These are phyloP conservation scores for Geodia barretti DNA, from an alignment of 37 sponge, comb jelly and placozoan species.

Conservation along the genomic window DNA sequence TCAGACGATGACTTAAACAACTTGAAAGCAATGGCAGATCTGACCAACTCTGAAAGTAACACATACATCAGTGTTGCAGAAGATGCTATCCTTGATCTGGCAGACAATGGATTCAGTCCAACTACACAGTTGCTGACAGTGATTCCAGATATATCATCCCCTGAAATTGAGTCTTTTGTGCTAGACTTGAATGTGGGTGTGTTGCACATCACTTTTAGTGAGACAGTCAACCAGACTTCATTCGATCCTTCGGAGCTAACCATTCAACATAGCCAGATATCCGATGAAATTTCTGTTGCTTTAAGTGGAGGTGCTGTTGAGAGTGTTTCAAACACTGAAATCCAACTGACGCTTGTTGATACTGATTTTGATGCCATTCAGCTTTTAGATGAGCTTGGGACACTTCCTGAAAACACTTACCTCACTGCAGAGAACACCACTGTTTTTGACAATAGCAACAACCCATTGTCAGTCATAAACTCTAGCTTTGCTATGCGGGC, in stretches of 20 bases:
- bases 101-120: conserved; percentile 73
- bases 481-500: conserved; percentile 50
- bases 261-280: conserved; percentile 39
- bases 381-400: conserved; percentile 45
- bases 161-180: conserved; percentile 42
- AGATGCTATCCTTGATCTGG: conserved; percentile 71
- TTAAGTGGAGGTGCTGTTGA: conserved; percentile 43
- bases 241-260: conserved; percentile 52
- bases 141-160: conserved; percentile 52
- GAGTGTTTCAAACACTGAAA: conserved; percentile 11
- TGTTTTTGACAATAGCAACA: conserved; percentile 63
- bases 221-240: conserved; percentile 60
- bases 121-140: conserved; percentile 36
- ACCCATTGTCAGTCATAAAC: conserved; percentile 36
- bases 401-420: conserved; percentile 37
- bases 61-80: conserved; percentile 56
- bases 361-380: conserved; percentile 60
- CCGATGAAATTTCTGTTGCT: conserved; percentile 15
- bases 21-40: conserved; percentile 35
- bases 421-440: conserved; percentile 47
- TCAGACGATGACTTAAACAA: conserved; percentile 41
- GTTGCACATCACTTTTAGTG: conserved; percentile 73
- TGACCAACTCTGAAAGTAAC: conserved; percentile 53
- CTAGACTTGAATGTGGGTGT: conserved; percentile 79
- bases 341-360: conserved; percentile 46